phyloP scores from a whole-genome alignment of 2,888 invertebrate species.

The Diachrysia chrysitis region DNA sequence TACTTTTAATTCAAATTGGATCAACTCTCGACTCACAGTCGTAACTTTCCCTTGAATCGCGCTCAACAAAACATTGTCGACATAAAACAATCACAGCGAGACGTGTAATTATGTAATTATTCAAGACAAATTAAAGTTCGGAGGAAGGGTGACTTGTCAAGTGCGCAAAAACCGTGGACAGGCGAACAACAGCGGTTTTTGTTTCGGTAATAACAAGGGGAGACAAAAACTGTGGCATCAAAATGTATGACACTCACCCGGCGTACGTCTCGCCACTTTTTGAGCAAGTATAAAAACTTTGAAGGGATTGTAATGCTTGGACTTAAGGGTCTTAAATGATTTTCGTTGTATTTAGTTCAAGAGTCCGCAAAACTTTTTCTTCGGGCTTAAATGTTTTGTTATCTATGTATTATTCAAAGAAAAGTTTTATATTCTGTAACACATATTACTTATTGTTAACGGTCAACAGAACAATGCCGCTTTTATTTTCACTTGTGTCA shows the following conservation, averaged over 20 bases:
- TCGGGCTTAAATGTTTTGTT: slow-evolving; percentile 78
- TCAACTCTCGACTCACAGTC: slow-evolving; percentile 56
- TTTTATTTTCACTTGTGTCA: slow-evolving; percentile 18
- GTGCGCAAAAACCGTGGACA: slow-evolving; percentile 82
- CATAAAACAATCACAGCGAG: slow-evolving; percentile 66
- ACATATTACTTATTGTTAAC: slow-evolving; percentile 32
- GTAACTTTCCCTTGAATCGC: slow-evolving; percentile 60
- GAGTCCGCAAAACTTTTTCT: slow-evolving; percentile 72
- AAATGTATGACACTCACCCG: slow-evolving; percentile 83
- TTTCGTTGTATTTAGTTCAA: slow-evolving; percentile 79
- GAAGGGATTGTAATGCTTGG: slow-evolving; percentile 72
- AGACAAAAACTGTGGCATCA: slow-evolving; percentile 81
- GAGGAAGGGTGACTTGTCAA: slow-evolving; percentile 81
- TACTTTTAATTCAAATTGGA: slow-evolving; percentile 72
- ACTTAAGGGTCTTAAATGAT: slow-evolving; percentile 67
- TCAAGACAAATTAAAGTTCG: slow-evolving; percentile 79
- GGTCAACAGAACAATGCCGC: slow-evolving; percentile 17
- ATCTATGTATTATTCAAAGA: slow-evolving; percentile 64
- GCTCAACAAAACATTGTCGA: slow-evolving; percentile 59
- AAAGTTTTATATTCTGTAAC: slow-evolving; percentile 55
- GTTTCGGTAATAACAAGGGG: slow-evolving; percentile 76
- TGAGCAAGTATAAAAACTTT: slow-evolving; percentile 73
- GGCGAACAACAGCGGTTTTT: slow-evolving; percentile 81
- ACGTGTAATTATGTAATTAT: slow-evolving; percentile 84
- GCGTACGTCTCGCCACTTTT: slow-evolving; percentile 71